Conservation (phyloP, 2,888 invertebrate species). For the Cephus pygmeus region DNA sequence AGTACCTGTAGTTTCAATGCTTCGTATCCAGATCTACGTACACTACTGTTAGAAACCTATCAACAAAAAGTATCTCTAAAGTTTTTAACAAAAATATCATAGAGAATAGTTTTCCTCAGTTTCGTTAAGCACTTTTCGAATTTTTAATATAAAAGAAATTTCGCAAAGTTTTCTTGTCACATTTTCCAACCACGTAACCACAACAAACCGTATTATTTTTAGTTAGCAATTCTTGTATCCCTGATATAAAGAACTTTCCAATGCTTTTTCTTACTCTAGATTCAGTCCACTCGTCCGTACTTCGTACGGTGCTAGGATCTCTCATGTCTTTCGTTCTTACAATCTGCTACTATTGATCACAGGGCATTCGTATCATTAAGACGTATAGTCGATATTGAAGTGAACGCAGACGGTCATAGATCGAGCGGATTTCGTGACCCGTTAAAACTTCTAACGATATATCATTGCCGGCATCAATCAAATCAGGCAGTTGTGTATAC, state of each 20-base stretch:
- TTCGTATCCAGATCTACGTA: background rate
- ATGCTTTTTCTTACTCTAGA: background rate
- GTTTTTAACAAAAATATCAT: too few species aligned
- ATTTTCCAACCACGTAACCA: background rate
- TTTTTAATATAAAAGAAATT: too few species aligned
- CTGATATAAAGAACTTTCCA: background rate
- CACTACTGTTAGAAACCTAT: background rate
- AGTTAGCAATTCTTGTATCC: background rate
- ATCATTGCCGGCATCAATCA: slow-evolving; percentile 5
- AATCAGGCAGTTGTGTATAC: background rate
- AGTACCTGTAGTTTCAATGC: background rate
- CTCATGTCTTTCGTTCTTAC: background rate
- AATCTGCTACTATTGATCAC: background rate
- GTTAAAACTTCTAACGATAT: background rate
- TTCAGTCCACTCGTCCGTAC: background rate
- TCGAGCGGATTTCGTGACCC: background rate
- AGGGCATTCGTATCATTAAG: background rate
- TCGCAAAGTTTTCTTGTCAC: background rate
- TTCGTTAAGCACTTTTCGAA: too few species aligned
- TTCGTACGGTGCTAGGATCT: background rate
- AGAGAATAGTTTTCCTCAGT: too few species aligned
- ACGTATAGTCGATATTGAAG: background rate
- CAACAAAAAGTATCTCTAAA: background rate
- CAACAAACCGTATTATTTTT: background rate
- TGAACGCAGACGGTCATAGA: background rate